A percentile compares a stretch with the other conserved stretches of the same genome.
phyloP scores from a whole-genome alignment of 2,888 invertebrate species.

The Rhabditoides inermis region DNA sequence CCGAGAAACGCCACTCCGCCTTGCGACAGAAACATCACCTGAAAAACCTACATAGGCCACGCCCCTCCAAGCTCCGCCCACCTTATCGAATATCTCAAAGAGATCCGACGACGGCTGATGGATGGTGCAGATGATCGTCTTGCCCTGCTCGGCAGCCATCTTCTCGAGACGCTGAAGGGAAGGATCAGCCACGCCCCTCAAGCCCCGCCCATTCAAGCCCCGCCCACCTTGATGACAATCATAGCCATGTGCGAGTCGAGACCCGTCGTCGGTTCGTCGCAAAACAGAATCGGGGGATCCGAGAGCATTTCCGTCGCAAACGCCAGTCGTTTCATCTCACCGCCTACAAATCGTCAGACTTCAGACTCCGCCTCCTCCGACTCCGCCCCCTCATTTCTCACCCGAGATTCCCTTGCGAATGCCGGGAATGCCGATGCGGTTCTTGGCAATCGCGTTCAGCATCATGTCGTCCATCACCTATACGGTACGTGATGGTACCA shows the following conservation, averaged over 20 bases:
- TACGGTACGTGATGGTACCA: too few relatives aligned
- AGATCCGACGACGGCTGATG: constrained; percentile 86
- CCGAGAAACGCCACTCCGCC: constrained; percentile 77
- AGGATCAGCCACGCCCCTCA: background rate
- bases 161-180: constrained; percentile 19
- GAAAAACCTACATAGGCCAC: constrained; percentile 13
- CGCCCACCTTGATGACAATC: constrained; percentile 70
- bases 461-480: constrained; percentile 65
- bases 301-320: constrained; percentile 88
- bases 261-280: constrained; percentile 88
- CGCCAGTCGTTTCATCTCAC: constrained; percentile 85
- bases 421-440: constrained; percentile 79
- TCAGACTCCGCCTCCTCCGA: too few relatives aligned
- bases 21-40: constrained; percentile 71
- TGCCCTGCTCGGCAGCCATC: constrained; percentile 60
- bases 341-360: constrained; percentile 86
- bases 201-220: background rate
- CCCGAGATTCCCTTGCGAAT: constrained; percentile 79
- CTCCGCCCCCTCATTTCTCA: too few relatives aligned
- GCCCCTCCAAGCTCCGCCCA: constrained; percentile 2
- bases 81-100: constrained; percentile 76
- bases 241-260: constrained; percentile 92
- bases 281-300: constrained; percentile 85
- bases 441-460: constrained; percentile 76
- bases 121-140: constrained; percentile 81